Conservation (phyloP, 64 coral and sea anemone genomes). For the Platygyra sinensis region DNA sequence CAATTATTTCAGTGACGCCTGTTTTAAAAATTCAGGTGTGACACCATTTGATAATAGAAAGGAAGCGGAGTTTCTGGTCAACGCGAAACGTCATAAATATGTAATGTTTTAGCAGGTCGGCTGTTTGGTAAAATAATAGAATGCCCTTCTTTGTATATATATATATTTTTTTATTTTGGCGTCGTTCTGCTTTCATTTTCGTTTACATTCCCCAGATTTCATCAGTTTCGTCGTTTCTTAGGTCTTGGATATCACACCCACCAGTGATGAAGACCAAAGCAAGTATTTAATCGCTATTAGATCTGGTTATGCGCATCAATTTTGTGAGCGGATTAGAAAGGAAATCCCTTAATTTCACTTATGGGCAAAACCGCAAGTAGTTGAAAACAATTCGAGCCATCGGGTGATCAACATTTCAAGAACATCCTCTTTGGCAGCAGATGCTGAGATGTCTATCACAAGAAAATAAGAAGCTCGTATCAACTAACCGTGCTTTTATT, state of each 20-base stretch:
- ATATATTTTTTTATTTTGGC: neutral
- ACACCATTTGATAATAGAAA: neutral
- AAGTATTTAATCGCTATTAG: no score
- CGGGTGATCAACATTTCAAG: no score
- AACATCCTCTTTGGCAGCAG: no score
- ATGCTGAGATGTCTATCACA: no score
- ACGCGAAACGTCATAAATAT: slow-evolving; percentile 6
- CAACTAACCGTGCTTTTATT: no score
- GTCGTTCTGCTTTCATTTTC: neutral
- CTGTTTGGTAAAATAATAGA: neutral
- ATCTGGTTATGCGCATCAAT: neutral
- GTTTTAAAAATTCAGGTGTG: neutral
- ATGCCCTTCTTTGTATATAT: neutral
- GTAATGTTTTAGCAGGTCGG: slow-evolving; percentile 4
- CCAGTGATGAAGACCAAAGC: no score
- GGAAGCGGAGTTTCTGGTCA: neutral
- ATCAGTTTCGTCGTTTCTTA: neutral
- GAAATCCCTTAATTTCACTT: neutral
- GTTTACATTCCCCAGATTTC: neutral
- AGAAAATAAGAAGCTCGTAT: no score
- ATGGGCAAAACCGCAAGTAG: neutral
- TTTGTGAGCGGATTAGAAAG: neutral
- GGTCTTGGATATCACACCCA: no score
- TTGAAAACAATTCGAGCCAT: no score
- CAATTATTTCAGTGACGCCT: no score